phyloP scores from a whole-genome alignment of 2,888 invertebrate species.

The Euphydryas editha region DNA sequence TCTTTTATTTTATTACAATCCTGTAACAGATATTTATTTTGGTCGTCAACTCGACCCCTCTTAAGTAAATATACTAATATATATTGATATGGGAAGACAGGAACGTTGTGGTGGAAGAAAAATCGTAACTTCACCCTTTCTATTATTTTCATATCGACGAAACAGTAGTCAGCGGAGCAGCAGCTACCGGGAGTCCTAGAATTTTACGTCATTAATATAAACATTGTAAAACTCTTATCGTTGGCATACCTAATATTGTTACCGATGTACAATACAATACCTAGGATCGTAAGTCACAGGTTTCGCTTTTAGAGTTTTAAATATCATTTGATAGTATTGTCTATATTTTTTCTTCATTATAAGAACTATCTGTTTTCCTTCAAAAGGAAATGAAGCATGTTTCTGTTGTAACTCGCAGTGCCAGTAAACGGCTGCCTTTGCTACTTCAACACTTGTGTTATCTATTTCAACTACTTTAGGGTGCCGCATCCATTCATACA shows the following conservation, averaged over 20 bases:
- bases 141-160: constrained; percentile 79
- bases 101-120: constrained; percentile 76
- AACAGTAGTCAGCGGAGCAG: constrained; percentile 76
- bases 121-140: constrained; percentile 74
- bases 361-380: constrained; percentile 76
- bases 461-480: constrained; percentile 76
- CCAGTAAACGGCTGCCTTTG: constrained; percentile 77
- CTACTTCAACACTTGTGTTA: constrained; percentile 72
- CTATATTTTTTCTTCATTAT: constrained; percentile 79
- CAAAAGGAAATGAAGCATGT: constrained; percentile 68
- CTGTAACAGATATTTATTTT: constrained; percentile 74
- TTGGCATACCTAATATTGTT: too few species aligned
- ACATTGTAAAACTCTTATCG: constrained; percentile 9
- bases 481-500: constrained; percentile 78
- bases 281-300: constrained; percentile 77
- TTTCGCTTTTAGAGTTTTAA: constrained; percentile 75
- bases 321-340: constrained; percentile 79
- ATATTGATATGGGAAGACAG: constrained; percentile 77
- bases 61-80: constrained; percentile 72
- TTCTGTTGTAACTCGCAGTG: constrained; percentile 64
- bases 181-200: constrained; percentile 76
- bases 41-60: constrained; percentile 69
- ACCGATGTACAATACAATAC: constrained; percentile 50
- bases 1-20: constrained; percentile 70
- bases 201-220: too few species aligned